These are phyloP conservation scores for Hyaena hyaena DNA, from an alignment of 2,113 vertebrate species.

Conservation along the genomic window DNA sequence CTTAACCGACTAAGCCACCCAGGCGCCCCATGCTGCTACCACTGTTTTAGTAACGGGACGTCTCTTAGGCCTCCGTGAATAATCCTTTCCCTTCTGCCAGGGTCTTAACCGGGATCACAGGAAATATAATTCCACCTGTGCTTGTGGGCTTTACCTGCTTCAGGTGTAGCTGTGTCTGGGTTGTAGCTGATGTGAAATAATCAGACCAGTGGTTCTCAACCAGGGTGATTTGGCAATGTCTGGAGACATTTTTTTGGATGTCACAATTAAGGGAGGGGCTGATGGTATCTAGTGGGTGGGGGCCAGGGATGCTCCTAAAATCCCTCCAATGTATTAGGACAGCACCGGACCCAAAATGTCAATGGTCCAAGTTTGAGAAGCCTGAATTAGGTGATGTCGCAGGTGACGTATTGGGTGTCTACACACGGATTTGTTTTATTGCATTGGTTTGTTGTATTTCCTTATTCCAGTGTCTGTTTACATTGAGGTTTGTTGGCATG, in stretches of 20 bases:
- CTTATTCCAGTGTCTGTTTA: not conserved
- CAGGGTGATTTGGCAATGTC: not conserved
- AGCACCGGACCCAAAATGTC: not conserved
- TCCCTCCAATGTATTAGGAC: fast-evolving
- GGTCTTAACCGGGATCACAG: not conserved
- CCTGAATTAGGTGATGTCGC: fast-evolving
- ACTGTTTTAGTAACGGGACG: fast-evolving
- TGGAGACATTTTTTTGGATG: not conserved
- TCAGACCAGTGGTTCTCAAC: not conserved
- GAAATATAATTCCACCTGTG: fast-evolving
- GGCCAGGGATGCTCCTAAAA: not conserved
- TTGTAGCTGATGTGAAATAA: not conserved
- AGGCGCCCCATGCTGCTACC: not conserved
- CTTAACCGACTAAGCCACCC: no score
- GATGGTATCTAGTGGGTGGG: not conserved
- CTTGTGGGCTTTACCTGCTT: not conserved
- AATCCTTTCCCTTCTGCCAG: not conserved
- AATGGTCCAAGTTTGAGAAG: not conserved
- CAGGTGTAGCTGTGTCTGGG: no score
- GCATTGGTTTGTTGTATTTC: no score
- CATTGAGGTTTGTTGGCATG: not conserved
- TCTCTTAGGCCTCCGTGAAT: not conserved
- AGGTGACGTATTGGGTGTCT: fast-evolving
- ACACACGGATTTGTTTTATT: not conserved
- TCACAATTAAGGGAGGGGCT: not conserved